Conservation (phyloP, 2,113 vertebrate species). For the Semnopithecus entellus region DNA sequence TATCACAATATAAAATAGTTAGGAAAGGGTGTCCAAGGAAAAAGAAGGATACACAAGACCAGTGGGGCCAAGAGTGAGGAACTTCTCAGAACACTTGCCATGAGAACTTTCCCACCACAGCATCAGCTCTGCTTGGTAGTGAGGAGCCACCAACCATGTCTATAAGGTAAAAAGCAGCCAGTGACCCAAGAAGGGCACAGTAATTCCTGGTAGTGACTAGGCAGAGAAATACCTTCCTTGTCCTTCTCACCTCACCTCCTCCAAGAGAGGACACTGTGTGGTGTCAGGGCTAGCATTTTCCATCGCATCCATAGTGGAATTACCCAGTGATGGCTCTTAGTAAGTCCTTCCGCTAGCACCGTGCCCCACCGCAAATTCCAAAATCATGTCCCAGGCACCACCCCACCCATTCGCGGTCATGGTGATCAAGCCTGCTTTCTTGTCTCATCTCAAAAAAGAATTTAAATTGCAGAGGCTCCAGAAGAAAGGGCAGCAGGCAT, state of each 20-base stretch:
- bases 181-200: background rate
- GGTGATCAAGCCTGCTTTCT: background rate
- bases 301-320: background rate
- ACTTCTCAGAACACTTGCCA: background rate
- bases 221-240: background rate
- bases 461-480: background rate
- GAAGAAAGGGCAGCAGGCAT: background rate
- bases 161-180: background rate
- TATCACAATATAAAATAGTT: background rate
- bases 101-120: background rate
- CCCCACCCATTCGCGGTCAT: no score
- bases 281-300: background rate
- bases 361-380: background rate
- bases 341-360: background rate
- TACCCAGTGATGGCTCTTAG: background rate
- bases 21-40: background rate
- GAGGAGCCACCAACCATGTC: background rate
- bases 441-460: background rate
- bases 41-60: background rate
- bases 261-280: background rate
- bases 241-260: no score
- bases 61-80: background rate
- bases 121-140: background rate
- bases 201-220: background rate
- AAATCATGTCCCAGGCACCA: rapidly evolving